Evolutionary conservation across 2,888 invertebrate species (phyloP).

Genomic region (Isotomurus palustris): DNA sequence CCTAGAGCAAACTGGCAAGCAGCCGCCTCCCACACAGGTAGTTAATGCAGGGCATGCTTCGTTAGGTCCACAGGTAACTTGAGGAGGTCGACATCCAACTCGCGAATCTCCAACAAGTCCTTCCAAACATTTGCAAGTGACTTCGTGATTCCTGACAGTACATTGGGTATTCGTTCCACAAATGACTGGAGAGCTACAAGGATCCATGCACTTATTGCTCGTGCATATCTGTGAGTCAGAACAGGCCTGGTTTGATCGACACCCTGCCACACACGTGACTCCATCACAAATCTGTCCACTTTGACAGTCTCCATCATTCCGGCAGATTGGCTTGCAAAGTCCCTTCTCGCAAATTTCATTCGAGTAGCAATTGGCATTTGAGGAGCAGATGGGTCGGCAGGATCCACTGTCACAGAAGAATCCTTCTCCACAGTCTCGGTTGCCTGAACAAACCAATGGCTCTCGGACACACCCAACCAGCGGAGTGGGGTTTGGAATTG

Average conservation of each 20-base stretch:
- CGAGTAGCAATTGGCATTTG: slow-evolving; percentile 69
- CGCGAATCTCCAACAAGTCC: slow-evolving; percentile 70
- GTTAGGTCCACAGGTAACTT: slow-evolving; percentile 61
- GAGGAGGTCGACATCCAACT: slow-evolving; percentile 65
- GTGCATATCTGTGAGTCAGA: slow-evolving; percentile 66
- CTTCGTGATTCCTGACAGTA: slow-evolving; percentile 63
- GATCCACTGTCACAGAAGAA: slow-evolving; percentile 64
- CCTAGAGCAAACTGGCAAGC: slow-evolving; percentile 73
- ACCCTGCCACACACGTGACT: slow-evolving; percentile 71
- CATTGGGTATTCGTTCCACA: slow-evolving; percentile 82
- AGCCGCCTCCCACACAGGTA: slow-evolving; percentile 71
- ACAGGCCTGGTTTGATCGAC: slow-evolving; percentile 74
- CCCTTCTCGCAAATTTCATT: slow-evolving; percentile 77
- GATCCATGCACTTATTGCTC: slow-evolving; percentile 71
- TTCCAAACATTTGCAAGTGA: slow-evolving; percentile 67
- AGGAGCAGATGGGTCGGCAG: slow-evolving; percentile 74
- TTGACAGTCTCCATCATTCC: slow-evolving; percentile 78
- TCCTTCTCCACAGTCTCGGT: slow-evolving; percentile 68
- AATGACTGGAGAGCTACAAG: slow-evolving; percentile 69
- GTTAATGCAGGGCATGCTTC: slow-evolving; percentile 67
- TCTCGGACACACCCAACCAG: slow-evolving; percentile 81
- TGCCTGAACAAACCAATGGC: slow-evolving; percentile 68
- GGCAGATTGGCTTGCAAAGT: slow-evolving; percentile 76
- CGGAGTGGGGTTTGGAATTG: slow-evolving; percentile 82
- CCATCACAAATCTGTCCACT: slow-evolving; percentile 82